Conservation (phyloP, 2,888 invertebrate species). For the Caenorhabditis macrosperma region DNA sequence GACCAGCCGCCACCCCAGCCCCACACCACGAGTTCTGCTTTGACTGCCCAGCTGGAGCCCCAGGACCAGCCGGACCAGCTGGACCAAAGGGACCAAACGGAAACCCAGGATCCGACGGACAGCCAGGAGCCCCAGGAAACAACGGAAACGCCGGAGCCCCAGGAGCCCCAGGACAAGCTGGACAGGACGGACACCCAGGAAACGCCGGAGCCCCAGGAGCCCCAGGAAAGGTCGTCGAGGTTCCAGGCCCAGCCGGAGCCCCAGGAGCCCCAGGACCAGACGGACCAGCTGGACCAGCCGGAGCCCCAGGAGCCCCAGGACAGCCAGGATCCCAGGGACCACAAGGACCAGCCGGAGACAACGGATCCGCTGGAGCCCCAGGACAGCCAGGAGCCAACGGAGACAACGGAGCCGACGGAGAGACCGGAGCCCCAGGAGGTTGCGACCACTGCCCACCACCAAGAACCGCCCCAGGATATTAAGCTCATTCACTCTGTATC, state of each 20-base stretch:
- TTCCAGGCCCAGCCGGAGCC: slow-evolving; percentile 69
- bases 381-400: slow-evolving; percentile 67
- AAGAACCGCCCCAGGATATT: slow-evolving; percentile 74
- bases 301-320: slow-evolving; percentile 71
- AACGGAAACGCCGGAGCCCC: slow-evolving; percentile 67
- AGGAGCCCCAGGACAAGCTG: slow-evolving; percentile 71
- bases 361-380: slow-evolving; percentile 70
- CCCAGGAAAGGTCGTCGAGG: slow-evolving; percentile 69
- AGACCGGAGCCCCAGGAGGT: slow-evolving; percentile 71
- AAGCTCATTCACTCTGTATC: slow-evolving; percentile 50
- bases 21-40: slow-evolving; percentile 70
- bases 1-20: slow-evolving; percentile 71
- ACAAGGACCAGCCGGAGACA: slow-evolving; percentile 70
- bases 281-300: slow-evolving; percentile 70
- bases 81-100: slow-evolving; percentile 74
- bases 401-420: slow-evolving; percentile 69
- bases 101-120: slow-evolving; percentile 68
- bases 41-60: slow-evolving; percentile 72
- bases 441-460: slow-evolving; percentile 76
- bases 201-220: slow-evolving; percentile 70
- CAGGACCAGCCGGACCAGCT: slow-evolving; percentile 69
- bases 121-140: slow-evolving; percentile 69
- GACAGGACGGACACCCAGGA: slow-evolving; percentile 71
- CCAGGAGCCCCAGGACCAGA: slow-evolving; percentile 69
- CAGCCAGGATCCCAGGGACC: slow-evolving; percentile 68